Percentiles rank a stretch among this genome's conserved stretches.
Conservation (phyloP, 2,797 vertebrate genomes). For the Nannoperca australis region DNA sequence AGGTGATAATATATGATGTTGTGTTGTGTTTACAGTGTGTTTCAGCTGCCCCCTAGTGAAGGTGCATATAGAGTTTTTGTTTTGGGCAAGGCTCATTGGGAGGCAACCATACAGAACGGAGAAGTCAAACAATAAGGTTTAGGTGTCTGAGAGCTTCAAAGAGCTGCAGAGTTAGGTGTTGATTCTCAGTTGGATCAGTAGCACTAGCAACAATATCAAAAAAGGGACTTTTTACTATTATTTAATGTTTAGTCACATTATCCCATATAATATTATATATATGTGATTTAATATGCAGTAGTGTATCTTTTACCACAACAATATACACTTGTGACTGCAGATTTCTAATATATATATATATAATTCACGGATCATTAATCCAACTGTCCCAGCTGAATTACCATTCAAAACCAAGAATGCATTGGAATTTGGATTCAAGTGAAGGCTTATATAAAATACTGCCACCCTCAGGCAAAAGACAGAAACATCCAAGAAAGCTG, state of each 20-base stretch:
- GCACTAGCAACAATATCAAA: not conserved
- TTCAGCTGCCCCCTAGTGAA: not conserved
- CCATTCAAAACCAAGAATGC: not conserved
- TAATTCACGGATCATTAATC: not conserved
- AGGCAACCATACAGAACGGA: not conserved
- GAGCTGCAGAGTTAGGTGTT: not conserved
- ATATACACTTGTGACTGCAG: not conserved
- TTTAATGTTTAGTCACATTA: not conserved
- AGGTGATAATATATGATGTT: not conserved
- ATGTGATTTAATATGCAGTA: not conserved
- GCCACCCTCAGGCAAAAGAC: slow-evolving; percentile 37
- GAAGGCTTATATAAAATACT: slow-evolving; percentile 27
- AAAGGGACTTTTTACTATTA: not conserved
- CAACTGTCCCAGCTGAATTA: not conserved
- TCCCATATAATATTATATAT: not conserved
- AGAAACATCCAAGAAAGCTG: slow-evolving; percentile 16
- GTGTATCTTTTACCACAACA: not conserved
- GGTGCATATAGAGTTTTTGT: not conserved
- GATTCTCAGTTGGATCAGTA: not conserved
- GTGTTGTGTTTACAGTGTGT: too few species aligned
- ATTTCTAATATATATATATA: not conserved
- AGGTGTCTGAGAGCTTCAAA: not conserved
- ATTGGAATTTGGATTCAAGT: slow-evolving; percentile 13
- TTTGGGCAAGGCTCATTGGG: not conserved
- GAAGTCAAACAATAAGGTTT: not conserved